phyloP scores from a whole-genome alignment of 1,140 invertebrate species.

The Aradophagus sp. region DNA sequence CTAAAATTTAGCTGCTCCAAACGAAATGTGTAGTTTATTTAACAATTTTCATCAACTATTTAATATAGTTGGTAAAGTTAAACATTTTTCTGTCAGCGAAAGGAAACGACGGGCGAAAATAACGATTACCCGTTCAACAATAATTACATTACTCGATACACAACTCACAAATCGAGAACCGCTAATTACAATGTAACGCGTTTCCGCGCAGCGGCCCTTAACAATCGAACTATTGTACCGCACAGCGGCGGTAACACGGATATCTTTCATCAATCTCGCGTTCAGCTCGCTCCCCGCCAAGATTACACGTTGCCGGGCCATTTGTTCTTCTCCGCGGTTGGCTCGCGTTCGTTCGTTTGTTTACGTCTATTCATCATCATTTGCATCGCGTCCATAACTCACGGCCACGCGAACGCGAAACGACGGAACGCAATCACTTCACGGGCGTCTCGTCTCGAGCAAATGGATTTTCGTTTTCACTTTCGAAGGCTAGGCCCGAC shows the following conservation, averaged over 20 bases:
- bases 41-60: too few species aligned
- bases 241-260: constrained; percentile 23
- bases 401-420: constrained; percentile 15
- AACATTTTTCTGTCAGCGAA: too few species aligned
- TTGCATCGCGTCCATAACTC: constrained; percentile 30
- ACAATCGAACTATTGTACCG: constrained; percentile 26
- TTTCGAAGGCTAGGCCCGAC: constrained; percentile 29
- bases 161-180: too few species aligned
- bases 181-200: background rate
- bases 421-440: constrained; percentile 17
- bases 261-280: constrained; percentile 39
- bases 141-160: too few species aligned
- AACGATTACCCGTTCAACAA: too few species aligned
- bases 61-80: too few species aligned
- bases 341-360: constrained; percentile 27
- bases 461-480: constrained; percentile 48
- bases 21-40: too few species aligned
- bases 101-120: too few species aligned
- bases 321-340: constrained; percentile 38
- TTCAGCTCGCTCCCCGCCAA: constrained; percentile 8
- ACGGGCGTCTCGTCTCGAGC: constrained; percentile 10
- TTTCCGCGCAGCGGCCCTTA: background rate
- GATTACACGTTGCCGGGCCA: constrained; percentile 28
- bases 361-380: constrained; percentile 33
- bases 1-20: too few species aligned